phyloP scores from a whole-genome alignment of 1,140 invertebrate species.

The Pseudomyrmex cubaensis region DNA sequence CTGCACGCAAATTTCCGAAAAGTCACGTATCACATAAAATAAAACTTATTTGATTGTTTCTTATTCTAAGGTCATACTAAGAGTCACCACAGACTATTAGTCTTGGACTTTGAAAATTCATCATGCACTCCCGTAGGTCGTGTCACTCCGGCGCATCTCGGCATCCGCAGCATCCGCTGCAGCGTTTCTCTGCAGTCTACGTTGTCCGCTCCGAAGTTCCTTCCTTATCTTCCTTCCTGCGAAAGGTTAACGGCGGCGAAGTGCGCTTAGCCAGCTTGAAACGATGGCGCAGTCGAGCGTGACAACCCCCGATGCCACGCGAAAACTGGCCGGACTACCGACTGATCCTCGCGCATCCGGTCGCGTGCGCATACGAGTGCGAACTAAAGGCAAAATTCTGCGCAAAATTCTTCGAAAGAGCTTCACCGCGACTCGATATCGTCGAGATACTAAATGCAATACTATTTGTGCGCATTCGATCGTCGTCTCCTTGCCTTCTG shows the following conservation, averaged over 20 bases:
- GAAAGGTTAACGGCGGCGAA: conserved; percentile 38
- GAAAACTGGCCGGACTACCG: conserved; percentile 52
- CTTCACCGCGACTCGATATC: background rate
- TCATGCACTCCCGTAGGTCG: background rate
- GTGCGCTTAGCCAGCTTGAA: conserved; percentile 63
- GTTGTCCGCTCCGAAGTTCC: conserved; percentile 2
- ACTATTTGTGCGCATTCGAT: background rate
- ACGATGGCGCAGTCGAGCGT: conserved; percentile 61
- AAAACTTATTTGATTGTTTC: too few species aligned
- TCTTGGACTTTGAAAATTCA: conserved; percentile 12
- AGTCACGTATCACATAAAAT: background rate
- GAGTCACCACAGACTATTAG: background rate
- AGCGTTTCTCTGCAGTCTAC: conserved; percentile 13
- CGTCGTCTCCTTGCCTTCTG: background rate
- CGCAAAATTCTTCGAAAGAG: conserved; percentile 4
- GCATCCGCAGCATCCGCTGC: conserved; percentile 2
- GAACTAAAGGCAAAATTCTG: background rate
- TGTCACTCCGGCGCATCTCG: conserved; percentile 4
- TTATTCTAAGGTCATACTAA: background rate
- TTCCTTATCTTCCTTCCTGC: conserved; percentile 62
- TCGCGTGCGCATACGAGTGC: background rate
- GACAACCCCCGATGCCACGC: conserved; percentile 52
- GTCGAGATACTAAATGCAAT: background rate
- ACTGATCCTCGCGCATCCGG: background rate
- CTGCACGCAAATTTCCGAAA: too few species aligned